A percentile compares a stretch with the other conserved stretches of the same genome.
Evolutionary conservation across 2,113 vertebrate genomes (phyloP).

Genomic region (Cyanistes caeruleus): DNA sequence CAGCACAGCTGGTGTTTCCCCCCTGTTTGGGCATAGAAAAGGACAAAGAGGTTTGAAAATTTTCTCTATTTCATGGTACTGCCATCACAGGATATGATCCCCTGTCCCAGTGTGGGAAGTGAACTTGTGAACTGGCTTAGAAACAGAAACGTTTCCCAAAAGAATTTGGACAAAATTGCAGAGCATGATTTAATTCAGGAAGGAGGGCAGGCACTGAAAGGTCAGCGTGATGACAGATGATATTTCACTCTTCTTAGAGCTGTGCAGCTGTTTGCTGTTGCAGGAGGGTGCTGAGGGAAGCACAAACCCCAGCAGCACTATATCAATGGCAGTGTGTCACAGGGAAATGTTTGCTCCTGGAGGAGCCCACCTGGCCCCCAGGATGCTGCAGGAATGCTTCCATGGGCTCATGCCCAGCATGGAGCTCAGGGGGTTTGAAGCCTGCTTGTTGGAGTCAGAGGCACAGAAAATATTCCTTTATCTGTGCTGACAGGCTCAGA

Average conservation of each 20-base stretch:
- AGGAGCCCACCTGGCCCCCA: neutral
- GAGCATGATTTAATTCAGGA: neutral
- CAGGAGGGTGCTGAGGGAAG: neutral
- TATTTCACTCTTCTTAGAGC: conserved; percentile 1
- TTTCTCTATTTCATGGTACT: neutral
- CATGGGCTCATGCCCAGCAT: neutral
- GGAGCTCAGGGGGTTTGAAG: neutral
- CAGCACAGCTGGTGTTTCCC: neutral
- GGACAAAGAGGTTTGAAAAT: neutral
- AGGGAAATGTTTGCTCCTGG: neutral
- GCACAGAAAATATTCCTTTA: too few relatives aligned
- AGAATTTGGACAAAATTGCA: neutral
- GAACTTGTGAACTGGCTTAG: neutral
- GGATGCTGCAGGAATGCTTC: rapidly evolving
- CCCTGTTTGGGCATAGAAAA: neutral
- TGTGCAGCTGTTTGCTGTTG: conserved; percentile 44
- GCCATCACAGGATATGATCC: neutral
- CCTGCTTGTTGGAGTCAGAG: too few relatives aligned
- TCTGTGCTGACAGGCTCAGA: too few relatives aligned
- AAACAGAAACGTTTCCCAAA: neutral
- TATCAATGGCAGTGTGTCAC: neutral
- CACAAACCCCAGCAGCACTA: neutral
- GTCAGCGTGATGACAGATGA: neutral
- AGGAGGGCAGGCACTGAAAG: neutral
- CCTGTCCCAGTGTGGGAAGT: neutral